Percentiles rank a stretch among this genome's conserved stretches.
Conservation (phyloP, 2,797 vertebrate species). For the Sebastes taczanowskii region DNA sequence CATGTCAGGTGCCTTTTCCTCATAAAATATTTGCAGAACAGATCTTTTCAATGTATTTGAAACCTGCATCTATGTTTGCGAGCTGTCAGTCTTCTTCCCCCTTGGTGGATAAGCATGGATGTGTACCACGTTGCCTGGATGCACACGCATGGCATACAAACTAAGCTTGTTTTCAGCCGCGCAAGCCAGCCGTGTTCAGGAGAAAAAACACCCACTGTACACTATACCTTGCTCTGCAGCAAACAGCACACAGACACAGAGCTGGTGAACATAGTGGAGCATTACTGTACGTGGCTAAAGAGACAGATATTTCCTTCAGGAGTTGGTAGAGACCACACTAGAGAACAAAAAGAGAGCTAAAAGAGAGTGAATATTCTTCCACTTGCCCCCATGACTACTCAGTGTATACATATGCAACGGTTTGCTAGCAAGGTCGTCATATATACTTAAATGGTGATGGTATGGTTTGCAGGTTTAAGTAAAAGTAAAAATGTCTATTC, state of each 20-base stretch:
- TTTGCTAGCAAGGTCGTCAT: no score
- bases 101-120: background rate
- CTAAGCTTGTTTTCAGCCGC: background rate
- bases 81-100: background rate
- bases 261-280: background rate
- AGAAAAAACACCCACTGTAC: background rate
- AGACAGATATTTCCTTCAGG: background rate
- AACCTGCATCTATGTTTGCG: background rate
- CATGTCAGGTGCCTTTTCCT: background rate
- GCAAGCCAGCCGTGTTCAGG: background rate
- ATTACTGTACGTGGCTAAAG: background rate
- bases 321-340: background rate
- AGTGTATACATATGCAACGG: background rate
- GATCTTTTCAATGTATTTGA: background rate
- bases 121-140: background rate
- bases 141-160: background rate
- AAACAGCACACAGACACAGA: background rate
- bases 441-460: background rate
- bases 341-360: background rate
- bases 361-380: background rate
- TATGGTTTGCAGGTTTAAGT: no score
- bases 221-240: background rate
- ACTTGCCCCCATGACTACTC: background rate
- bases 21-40: background rate
- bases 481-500: no score